These are phyloP conservation scores for Dermochelys coriacea DNA, from an alignment of 2,797 vertebrate species.

Conservation along the genomic window DNA sequence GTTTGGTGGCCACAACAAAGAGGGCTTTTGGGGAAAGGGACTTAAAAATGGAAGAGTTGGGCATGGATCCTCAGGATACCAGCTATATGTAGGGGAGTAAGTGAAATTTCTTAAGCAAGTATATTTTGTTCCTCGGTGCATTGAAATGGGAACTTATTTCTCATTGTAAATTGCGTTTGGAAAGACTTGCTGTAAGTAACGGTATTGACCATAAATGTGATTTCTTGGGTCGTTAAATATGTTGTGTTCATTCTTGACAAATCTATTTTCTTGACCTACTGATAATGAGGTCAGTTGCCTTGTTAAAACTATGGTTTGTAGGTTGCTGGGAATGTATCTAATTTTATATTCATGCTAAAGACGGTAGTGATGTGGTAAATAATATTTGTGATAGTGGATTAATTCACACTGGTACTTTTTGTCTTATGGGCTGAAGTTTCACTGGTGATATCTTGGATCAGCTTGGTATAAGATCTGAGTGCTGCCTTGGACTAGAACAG, in stretches of 20 bases:
- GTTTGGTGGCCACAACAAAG: background rate
- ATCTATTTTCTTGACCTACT: constrained; percentile 12
- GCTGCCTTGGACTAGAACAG: background rate
- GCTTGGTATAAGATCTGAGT: background rate
- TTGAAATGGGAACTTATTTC: background rate
- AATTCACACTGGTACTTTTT: background rate
- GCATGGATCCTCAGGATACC: background rate
- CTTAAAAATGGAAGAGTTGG: background rate
- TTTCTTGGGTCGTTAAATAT: background rate
- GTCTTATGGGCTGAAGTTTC: background rate
- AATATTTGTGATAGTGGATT: background rate
- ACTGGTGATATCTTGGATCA: background rate
- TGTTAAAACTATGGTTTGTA: background rate
- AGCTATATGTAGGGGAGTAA: background rate
- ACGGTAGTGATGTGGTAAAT: background rate
- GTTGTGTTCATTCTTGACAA: background rate
- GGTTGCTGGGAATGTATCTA: background rate
- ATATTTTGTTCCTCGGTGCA: accelerated
- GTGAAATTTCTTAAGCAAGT: background rate
- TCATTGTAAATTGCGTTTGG: background rate
- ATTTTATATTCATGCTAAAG: constrained; percentile 31
- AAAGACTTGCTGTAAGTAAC: background rate
- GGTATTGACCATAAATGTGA: background rate
- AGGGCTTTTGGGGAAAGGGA: background rate
- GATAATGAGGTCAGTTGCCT: background rate